These are phyloP conservation scores for Apogon talboti DNA, from an alignment of 2,797 vertebrate genomes.

Conservation along the genomic window DNA sequence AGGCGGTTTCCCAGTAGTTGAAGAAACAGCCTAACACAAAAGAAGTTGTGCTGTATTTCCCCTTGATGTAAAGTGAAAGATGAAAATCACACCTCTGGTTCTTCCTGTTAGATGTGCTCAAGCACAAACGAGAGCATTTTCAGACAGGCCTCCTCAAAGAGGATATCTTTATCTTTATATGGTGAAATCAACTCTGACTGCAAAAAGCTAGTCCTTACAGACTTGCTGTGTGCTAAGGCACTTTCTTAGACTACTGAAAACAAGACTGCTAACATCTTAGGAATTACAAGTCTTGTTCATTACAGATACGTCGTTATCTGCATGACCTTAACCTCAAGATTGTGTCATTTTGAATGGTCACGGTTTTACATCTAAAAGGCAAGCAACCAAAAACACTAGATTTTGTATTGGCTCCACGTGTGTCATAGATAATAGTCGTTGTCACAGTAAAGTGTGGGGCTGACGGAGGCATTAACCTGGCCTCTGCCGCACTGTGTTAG, in stretches of 20 bases:
- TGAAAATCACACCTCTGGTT: conserved; percentile 24
- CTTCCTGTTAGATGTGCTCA: conserved; percentile 46
- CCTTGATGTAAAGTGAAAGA: conserved; percentile 30
- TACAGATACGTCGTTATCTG: not conserved
- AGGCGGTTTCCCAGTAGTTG: conserved; percentile 42
- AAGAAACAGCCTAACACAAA: conserved; percentile 22
- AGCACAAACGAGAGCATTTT: conserved; percentile 8
- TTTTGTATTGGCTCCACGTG: not conserved
- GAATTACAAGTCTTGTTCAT: not conserved
- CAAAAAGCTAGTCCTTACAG: conserved; percentile 8
- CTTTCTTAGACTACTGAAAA: not conserved
- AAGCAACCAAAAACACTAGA: no score
- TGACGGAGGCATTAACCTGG: conserved; percentile 46
- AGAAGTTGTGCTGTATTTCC: conserved; percentile 40
- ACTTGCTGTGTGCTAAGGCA: not conserved
- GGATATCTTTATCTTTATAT: not conserved
- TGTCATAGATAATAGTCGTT: not conserved
- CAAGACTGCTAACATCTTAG: not conserved
- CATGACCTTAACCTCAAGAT: conserved; percentile 15
- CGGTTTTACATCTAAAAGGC: not conserved
- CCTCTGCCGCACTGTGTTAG: conserved; percentile 65
- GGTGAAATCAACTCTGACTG: conserved; percentile 8
- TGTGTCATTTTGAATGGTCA: not conserved
- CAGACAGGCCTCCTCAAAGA: conserved; percentile 8
- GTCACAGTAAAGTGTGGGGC: conserved; percentile 23